Evolutionary conservation across 2,888 invertebrate species (phyloP), one percentile per base, ranked within the genome.

Genomic region (Odontocolon sp.): DNA sequence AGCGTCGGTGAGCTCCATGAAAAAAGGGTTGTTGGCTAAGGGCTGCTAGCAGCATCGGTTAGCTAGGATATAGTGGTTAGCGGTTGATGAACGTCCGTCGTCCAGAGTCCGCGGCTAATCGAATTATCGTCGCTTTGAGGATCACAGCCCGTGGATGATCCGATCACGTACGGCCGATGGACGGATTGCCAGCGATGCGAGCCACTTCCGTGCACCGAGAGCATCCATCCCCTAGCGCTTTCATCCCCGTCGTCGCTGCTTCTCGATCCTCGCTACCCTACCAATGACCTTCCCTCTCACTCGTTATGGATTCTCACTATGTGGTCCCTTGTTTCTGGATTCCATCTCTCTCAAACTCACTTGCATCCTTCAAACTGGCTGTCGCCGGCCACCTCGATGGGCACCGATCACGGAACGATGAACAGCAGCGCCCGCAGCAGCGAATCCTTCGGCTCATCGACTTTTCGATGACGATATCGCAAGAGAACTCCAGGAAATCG

Each of bases 91-190:
- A 86, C 88, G 84, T 86, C 85, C 84, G 85, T 57, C 67, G 57
- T 63, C 64, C 64, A 59, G 52, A 77, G 64, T 73, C 77, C 77
- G 50, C 80, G 78, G 83, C 83, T 90, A 90, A 90, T 90, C 87
- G 89, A 90, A 88, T 90, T 90, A 90, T 89, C 88, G 88, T 88
- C 86, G 89, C 90, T 90, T 90, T 90, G 90, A 89, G 86, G 87
- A 88, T 89, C 89, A 87, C 87, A 84, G 85, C 82, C 89, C 89
- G 88, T 88, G 87, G 87, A 87, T 89, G 90, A 90, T 89, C 86
- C 85, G 86, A 90, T 90, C 88, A 89, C 86, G 85, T 87, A 77
- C 73, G 85, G 82, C 87, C 86, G 89, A 87, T 86, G 87, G 86
- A 88, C 87, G 86, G 86, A 86, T 88, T 85, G 85, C 84, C 86